Base-by-base conservation (phyloP, 2,797 vertebrate genomes). In the Orestias chungarensis region DNA sequence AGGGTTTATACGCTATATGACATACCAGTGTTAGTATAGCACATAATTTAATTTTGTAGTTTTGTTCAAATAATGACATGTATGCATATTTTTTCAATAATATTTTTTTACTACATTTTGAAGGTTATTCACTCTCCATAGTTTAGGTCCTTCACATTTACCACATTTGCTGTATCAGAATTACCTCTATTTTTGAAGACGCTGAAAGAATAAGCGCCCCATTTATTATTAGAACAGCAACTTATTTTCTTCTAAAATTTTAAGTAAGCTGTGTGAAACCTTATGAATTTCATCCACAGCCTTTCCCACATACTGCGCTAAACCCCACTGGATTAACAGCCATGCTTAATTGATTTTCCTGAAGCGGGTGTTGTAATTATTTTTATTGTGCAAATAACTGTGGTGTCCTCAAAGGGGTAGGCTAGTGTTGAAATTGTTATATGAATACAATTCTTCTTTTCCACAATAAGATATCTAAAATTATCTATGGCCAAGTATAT, bases 261-360 rank as follows among this genome's bases (percentile, higher is more conserved):
- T 64, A 64, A 11, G 23, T 6, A 23, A 68, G 59, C 6, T 23
- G 59, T 67, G 55, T 78, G 59, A 35, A 64, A 47, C 62, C 55
- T 50, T 54, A 52, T 70, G 15, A 52, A 67, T 55, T 29, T 14
- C 46, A 33, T 54, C 49, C 29, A 7, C 40, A 47, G 31, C 8
- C 44, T 70, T 54, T 29, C 27, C 10, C 25, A 31, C 35, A 42
- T 66, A 64, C 38, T 8, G 65, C 76, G 64, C 66, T 29, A 77
- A 81, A 50, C 55, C 61, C 78, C 74, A 50, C 54, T 50, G 80
- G 76, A 86, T 84, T 71, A 79, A 72, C 25, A 46, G 43, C 23
- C 14, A 20, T 12, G n/a, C 54, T 73, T 70, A 68, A 35, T 75
- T 43, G 25, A 47, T 25, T 67, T 75, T 70, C 17, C 35, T 38